phyloP scores from a whole-genome alignment of 92 coral and sea anemone genomes.

The Paramuricea clavata region DNA sequence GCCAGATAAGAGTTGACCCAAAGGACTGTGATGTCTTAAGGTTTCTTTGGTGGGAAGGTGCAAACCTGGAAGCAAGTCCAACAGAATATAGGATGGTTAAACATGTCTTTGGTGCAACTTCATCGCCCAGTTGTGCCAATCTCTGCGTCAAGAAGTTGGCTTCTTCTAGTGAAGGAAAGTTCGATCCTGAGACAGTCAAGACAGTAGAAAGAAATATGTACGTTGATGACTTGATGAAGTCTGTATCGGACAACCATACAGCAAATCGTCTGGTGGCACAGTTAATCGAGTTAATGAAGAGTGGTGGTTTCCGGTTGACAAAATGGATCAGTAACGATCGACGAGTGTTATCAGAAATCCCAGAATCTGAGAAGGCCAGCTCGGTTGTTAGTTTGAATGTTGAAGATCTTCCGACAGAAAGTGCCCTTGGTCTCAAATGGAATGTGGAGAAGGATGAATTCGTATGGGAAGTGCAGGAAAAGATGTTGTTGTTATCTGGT shows the following conservation, averaged over 20 bases:
- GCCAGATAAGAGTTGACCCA: slow-evolving; percentile 63
- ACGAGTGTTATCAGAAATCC: slow-evolving; percentile 47
- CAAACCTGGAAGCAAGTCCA: slow-evolving; percentile 51
- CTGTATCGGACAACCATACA: slow-evolving; percentile 30
- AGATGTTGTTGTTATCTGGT: not conserved
- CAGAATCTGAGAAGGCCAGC: slow-evolving; percentile 59
- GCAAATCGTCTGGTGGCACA: slow-evolving; percentile 48
- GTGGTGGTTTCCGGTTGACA: slow-evolving; percentile 61
- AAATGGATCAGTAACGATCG: slow-evolving; percentile 64
- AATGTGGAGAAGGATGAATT: slow-evolving; percentile 32
- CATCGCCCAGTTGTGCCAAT: slow-evolving; percentile 48
- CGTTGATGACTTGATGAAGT: slow-evolving; percentile 65
- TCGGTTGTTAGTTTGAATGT: slow-evolving; percentile 46
- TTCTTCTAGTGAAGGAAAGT: slow-evolving; percentile 32
- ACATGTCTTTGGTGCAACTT: slow-evolving; percentile 50
- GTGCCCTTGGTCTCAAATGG: slow-evolving; percentile 38
- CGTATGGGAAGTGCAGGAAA: slow-evolving; percentile 14
- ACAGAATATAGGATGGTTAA: slow-evolving; percentile 60
- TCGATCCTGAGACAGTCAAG: slow-evolving; percentile 46
- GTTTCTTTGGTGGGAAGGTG: slow-evolving; percentile 62
- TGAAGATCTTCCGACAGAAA: slow-evolving; percentile 56
- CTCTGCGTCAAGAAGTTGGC: slow-evolving; percentile 57
- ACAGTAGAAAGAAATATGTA: slow-evolving; percentile 60
- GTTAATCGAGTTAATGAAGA: slow-evolving; percentile 48
- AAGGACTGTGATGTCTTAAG: slow-evolving; percentile 59